Percentiles rank a stretch among this genome's conserved stretches.
These are phyloP conservation scores for Eilema depressum DNA, from an alignment of 2,888 invertebrate species.

Conservation along the genomic window DNA sequence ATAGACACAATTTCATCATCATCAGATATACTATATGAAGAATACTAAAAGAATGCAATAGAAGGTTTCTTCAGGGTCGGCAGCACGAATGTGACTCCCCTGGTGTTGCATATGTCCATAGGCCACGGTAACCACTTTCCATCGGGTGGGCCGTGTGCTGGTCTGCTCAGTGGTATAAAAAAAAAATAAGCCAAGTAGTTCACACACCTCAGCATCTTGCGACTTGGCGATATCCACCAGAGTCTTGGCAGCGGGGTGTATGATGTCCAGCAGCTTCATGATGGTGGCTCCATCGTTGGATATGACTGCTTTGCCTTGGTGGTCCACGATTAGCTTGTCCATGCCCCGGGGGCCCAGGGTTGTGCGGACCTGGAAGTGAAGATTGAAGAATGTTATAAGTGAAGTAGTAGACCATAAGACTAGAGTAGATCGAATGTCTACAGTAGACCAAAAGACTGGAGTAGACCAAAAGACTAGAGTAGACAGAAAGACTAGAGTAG, in stretches of 20 bases:
- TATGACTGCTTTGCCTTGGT: constrained; percentile 96
- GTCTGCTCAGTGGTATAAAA: too few relatives aligned
- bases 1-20: too few relatives aligned
- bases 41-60: too few relatives aligned
- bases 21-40: too few relatives aligned
- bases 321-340: constrained; percentile 99
- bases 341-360: constrained; percentile 99
- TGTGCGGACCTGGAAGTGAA: constrained; percentile 89
- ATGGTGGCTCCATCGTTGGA: constrained; percentile 99
- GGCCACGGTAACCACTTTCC: too few relatives aligned
- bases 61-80: too few relatives aligned
- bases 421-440: not conserved
- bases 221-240: constrained; percentile 99
- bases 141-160: too few relatives aligned
- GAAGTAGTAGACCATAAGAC: not conserved
- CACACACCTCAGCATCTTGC: constrained; percentile 96
- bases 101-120: too few relatives aligned
- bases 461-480: not conserved
- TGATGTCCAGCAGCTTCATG: constrained; percentile 98
- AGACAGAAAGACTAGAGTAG: not conserved
- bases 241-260: constrained; percentile 99
- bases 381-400: not conserved
- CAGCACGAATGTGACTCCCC: too few relatives aligned
- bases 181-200: too few relatives aligned
- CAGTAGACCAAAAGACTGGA: not conserved